These are phyloP conservation scores for Lepidothrix coronata DNA, from an alignment of 2,113 vertebrate species.

Conservation along the genomic window DNA sequence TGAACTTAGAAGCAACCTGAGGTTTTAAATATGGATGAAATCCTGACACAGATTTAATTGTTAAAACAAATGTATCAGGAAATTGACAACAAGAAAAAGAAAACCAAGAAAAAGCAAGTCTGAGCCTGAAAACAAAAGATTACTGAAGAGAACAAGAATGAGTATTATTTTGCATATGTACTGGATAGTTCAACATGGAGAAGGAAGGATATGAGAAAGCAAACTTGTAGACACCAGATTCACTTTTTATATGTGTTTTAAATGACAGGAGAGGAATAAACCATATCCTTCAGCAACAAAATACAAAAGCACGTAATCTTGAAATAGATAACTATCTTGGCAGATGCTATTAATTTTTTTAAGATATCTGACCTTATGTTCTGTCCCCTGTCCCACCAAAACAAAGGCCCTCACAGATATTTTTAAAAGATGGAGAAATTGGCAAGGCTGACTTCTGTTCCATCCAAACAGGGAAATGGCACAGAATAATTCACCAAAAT, in stretches of 20 bases:
- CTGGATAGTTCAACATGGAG: background rate
- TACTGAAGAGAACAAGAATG: background rate
- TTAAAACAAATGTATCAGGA: background rate
- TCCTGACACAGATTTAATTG: background rate
- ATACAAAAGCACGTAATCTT: background rate
- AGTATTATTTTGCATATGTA: background rate
- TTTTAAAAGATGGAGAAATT: background rate
- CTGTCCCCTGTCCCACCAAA: background rate
- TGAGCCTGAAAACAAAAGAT: background rate
- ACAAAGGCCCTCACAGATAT: background rate
- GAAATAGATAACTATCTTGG: background rate
- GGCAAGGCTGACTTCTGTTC: background rate
- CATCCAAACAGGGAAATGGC: background rate
- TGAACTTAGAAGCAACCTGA: background rate
- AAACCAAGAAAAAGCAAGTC: background rate
- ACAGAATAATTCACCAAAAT: background rate
- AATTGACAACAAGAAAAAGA: background rate
- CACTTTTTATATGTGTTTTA: background rate
- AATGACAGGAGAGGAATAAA: background rate
- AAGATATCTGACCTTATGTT: background rate
- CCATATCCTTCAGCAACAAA: background rate
- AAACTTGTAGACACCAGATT: background rate
- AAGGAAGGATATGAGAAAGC: background rate
- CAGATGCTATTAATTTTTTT: background rate
- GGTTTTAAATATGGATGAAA: background rate